A percentile compares a stretch with the other conserved stretches of the same genome.
These are phyloP conservation scores for Tychaedon coryphoeus DNA, from an alignment of 2,113 vertebrate genomes.

Conservation along the genomic window DNA sequence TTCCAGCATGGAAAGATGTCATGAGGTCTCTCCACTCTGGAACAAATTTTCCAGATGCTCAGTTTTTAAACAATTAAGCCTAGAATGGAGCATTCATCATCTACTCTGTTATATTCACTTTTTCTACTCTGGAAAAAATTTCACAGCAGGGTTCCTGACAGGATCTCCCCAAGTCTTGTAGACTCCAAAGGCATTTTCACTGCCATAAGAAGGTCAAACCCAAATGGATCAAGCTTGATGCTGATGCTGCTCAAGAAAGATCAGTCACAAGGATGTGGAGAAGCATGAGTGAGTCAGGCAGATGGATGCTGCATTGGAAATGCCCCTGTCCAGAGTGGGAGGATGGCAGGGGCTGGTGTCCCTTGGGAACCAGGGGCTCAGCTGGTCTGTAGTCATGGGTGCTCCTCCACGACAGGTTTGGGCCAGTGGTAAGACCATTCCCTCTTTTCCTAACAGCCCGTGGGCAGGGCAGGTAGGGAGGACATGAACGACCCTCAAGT, in stretches of 20 bases:
- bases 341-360: neutral
- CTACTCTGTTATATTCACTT: neutral
- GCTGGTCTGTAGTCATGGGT: neutral
- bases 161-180: neutral
- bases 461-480: neutral
- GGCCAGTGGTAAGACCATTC: neutral
- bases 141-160: fast-evolving
- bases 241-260: neutral
- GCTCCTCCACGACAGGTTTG: neutral
- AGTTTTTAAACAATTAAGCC: neutral
- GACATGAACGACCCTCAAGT: neutral
- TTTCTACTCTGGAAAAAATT: neutral
- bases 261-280: fast-evolving
- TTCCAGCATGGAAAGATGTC: neutral
- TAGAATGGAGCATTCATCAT: neutral
- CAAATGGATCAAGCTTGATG: neutral
- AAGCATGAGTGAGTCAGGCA: fast-evolving
- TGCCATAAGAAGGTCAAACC: neutral
- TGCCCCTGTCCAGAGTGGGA: neutral
- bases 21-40: neutral
- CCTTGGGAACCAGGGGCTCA: neutral
- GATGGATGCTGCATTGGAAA: neutral
- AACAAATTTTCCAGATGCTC: neutral
- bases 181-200: neutral
- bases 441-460: fast-evolving